phyloP scores from a whole-genome alignment of 1,140 invertebrate genomes.

The Vanessa tameamea region DNA sequence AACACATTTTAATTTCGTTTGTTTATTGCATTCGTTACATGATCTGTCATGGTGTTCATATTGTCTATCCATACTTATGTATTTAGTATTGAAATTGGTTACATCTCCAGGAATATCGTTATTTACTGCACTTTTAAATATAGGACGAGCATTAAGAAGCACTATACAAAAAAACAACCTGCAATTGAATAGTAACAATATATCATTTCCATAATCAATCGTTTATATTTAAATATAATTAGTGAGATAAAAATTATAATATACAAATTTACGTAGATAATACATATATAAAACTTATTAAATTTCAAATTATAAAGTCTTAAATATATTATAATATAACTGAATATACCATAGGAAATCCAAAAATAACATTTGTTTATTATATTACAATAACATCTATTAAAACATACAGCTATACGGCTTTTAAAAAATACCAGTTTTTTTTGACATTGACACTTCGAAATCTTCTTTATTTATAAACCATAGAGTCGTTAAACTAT shows the following conservation, averaged over 20 bases:
- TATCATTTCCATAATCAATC: not conserved
- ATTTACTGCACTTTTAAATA: conserved; percentile 64
- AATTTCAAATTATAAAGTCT: too few relatives aligned
- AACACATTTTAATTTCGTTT: not conserved
- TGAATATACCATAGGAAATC: conserved; percentile 39
- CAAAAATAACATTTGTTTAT: conserved; percentile 47
- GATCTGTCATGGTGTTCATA: not conserved
- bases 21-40: not conserved
- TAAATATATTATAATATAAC: too few relatives aligned
- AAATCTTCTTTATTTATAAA: not conserved
- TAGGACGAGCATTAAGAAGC: conserved; percentile 59
- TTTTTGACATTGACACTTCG: conserved; percentile 30
- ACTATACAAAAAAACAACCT: conserved; percentile 74
- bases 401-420: conserved; percentile 24
- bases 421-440: conserved; percentile 27
- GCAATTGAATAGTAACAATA: conserved; percentile 41
- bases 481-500: not conserved
- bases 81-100: not conserved
- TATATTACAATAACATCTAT: conserved; percentile 40
- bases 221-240: not conserved
- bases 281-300: not conserved
- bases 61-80: not conserved
- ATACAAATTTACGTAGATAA: not conserved
- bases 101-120: conserved; percentile 40
- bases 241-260: not conserved